phyloP scores from a whole-genome alignment of 2,888 invertebrate genomes.

The Euplagia quadripunctaria region DNA sequence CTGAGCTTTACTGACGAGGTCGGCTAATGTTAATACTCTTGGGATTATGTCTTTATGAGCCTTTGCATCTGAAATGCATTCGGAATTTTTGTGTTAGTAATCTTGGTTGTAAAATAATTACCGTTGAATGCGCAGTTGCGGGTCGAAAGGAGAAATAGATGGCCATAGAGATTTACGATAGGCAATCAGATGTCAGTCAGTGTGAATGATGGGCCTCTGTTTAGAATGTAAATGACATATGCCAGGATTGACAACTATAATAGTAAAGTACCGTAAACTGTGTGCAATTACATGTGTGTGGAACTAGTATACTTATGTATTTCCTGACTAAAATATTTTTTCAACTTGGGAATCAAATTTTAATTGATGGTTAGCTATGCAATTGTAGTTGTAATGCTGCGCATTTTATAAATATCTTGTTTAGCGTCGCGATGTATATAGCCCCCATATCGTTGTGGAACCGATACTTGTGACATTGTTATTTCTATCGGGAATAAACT shows the following conservation, averaged over 20 bases:
- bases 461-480: too few species aligned
- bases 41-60: constrained; percentile 28
- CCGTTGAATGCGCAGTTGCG: constrained; percentile 7
- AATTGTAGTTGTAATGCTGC: too few species aligned
- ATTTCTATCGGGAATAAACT: too few species aligned
- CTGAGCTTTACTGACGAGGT: constrained; percentile 64
- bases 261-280: not conserved
- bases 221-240: constrained; percentile 1
- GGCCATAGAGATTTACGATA: constrained; percentile 6
- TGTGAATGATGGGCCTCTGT: constrained; percentile 19
- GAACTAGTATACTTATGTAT: not conserved
- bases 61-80: constrained; percentile 31
- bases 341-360: not conserved
- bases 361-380: too few species aligned
- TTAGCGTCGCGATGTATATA: too few species aligned
- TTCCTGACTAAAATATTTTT: not conserved
- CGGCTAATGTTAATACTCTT: constrained; percentile 58
- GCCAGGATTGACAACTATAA: not conserved
- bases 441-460: too few species aligned
- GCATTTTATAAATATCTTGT: too few species aligned
- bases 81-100: constrained; percentile 23
- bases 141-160: constrained; percentile 13
- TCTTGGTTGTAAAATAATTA: constrained; percentile 4
- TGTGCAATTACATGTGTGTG: not conserved
- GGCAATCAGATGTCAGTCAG: constrained; percentile 24